Percentiles rank a stretch among this genome's conserved stretches.
phyloP scores from a whole-genome alignment of 1,140 invertebrate genomes.

The Berghia stephanieae region DNA sequence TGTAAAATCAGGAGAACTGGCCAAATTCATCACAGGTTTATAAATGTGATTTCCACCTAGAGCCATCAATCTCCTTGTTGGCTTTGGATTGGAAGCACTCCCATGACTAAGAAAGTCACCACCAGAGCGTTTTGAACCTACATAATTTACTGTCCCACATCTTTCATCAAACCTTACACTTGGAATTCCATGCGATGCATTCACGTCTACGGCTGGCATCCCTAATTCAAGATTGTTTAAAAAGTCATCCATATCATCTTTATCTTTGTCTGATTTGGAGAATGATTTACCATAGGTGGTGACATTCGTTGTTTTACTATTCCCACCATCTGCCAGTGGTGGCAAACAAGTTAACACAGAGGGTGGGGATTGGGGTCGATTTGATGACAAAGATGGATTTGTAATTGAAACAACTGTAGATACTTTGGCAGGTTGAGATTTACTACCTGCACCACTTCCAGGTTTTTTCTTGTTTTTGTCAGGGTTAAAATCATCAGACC shows the following conservation, averaged over 20 bases:
- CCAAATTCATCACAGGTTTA: constrained; percentile 61
- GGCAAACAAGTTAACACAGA: constrained; percentile 11
- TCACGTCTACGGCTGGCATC: constrained; percentile 54
- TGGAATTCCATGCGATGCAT: constrained; percentile 28
- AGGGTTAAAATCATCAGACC: constrained; percentile 53
- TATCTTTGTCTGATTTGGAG: constrained; percentile 24
- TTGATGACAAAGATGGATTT: too few species aligned
- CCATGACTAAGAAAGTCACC: background rate
- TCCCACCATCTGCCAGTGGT: background rate
- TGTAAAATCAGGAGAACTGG: constrained; percentile 62
- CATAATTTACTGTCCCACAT: too few species aligned
- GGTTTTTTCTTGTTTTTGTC: constrained; percentile 32
- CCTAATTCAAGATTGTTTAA: constrained; percentile 59
- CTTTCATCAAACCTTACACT: constrained; percentile 22
- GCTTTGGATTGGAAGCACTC: constrained; percentile 16
- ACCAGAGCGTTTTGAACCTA: constrained; percentile 18
- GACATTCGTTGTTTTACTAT: background rate
- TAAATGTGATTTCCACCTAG: constrained; percentile 51
- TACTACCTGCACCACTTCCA: background rate
- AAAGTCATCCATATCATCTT: constrained; percentile 50
- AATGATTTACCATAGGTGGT: too few species aligned
- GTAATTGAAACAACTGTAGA: constrained; percentile 22
- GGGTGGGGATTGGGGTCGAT: background rate
- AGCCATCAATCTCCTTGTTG: constrained; percentile 24
- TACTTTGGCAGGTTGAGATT: background rate